Evolutionary conservation across 30 jellyfish, hydroid and myxozoan species (phyloP).

Genomic region (Catostylus mosaicus): DNA sequence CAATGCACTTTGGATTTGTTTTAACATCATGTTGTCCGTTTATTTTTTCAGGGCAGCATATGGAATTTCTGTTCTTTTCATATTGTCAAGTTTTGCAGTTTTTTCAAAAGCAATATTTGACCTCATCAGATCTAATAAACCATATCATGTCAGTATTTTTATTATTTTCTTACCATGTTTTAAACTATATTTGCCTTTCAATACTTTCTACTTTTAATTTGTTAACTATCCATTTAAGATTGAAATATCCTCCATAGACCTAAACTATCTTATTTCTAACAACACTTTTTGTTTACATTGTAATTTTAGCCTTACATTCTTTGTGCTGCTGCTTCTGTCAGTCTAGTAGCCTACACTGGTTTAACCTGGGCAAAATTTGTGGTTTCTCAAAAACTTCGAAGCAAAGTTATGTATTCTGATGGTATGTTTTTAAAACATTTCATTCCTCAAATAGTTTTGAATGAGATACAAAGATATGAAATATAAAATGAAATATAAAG

Average conservation of each 20-base stretch:
- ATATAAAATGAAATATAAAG: no score
- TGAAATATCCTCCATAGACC: no score
- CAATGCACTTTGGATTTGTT: no score
- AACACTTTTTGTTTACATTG: not conserved
- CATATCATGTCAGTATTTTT: constrained; percentile 48
- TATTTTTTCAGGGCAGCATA: constrained; percentile 52
- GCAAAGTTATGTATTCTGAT: constrained; percentile 49
- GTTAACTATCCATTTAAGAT: no score
- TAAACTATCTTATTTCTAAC: no score
- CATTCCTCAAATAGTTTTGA: not conserved
- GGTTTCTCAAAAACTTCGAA: constrained; percentile 41
- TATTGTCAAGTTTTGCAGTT: constrained; percentile 62
- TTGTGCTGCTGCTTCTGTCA: constrained; percentile 23
- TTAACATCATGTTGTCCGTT: no score
- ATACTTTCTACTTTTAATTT: no score
- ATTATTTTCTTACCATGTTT: not conserved
- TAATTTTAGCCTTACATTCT: constrained; percentile 48
- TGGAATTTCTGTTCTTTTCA: constrained; percentile 63
- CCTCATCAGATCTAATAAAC: constrained; percentile 59
- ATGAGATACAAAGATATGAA: no score
- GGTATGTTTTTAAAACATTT: constrained; percentile 18
- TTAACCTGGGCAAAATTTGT: constrained; percentile 66
- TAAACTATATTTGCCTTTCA: no score
- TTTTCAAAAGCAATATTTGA: constrained; percentile 69
- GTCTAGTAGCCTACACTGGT: constrained; percentile 45